Percentiles rank a stretch among this genome's conserved stretches.
Conservation (phyloP, 2,113 vertebrate genomes). For the Perccottus glenii region DNA sequence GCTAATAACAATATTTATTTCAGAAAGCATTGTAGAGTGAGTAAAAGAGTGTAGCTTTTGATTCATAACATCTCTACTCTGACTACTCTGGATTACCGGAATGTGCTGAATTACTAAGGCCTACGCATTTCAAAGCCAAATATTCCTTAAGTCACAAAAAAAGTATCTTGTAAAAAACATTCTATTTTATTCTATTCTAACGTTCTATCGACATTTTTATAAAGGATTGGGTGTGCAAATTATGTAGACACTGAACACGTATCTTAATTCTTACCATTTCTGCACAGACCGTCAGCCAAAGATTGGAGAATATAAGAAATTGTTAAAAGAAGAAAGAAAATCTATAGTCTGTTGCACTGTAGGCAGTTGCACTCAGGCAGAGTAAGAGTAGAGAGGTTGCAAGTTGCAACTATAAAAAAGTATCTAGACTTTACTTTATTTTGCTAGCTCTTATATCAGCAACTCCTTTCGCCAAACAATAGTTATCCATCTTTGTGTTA, state of each 20-base stretch:
- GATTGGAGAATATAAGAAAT: slow-evolving; percentile 13
- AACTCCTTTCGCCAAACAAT: not conserved
- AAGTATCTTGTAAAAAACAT: slow-evolving; percentile 41
- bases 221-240: slow-evolving; percentile 29
- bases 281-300: slow-evolving; percentile 24
- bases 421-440: too few relatives aligned
- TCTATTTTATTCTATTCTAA: not conserved
- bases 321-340: not conserved
- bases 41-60: slow-evolving; percentile 13
- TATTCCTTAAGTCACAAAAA: slow-evolving; percentile 30
- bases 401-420: too few relatives aligned
- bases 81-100: slow-evolving; percentile 19
- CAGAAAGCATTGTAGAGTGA: slow-evolving; percentile 13
- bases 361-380: too few relatives aligned
- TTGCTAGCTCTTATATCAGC: too few relatives aligned
- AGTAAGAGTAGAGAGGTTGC: too few relatives aligned
- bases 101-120: slow-evolving; percentile 37
- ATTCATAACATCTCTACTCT: slow-evolving; percentile 25
- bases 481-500: slow-evolving; percentile 21
- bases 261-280: slow-evolving; percentile 38
- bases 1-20: slow-evolving; percentile 31
- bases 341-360: too few relatives aligned
- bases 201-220: slow-evolving; percentile 37
- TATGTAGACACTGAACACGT: slow-evolving; percentile 23
- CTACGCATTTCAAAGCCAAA: slow-evolving; percentile 35